Percentiles rank a stretch among this genome's conserved stretches.
These are phyloP conservation scores for Motacilla alba DNA, from an alignment of 2,113 vertebrate genomes.

Conservation along the genomic window DNA sequence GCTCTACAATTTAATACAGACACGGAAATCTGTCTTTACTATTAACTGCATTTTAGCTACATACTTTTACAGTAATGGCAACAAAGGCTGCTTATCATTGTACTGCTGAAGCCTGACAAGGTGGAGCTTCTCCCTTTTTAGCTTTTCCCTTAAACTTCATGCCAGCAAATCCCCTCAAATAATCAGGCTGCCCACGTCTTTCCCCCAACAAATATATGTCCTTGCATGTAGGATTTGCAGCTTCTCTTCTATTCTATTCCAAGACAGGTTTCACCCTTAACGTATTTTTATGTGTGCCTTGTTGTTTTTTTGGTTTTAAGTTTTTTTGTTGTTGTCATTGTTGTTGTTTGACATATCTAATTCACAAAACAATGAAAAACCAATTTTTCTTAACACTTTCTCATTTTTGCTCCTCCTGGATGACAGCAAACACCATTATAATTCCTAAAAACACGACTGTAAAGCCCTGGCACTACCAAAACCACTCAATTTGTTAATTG, in stretches of 20 bases:
- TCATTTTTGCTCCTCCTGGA: not conserved
- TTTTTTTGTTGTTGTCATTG: not conserved
- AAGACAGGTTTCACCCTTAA: not conserved
- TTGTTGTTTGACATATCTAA: not conserved
- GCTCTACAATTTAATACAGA: not conserved
- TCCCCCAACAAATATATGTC: not conserved
- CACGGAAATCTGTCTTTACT: not conserved
- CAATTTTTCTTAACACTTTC: not conserved
- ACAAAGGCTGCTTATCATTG: not conserved
- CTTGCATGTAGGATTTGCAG: fast-evolving
- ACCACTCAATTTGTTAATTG: not conserved
- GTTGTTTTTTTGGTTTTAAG: not conserved
- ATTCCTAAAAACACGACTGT: not conserved
- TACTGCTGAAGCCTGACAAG: not conserved
- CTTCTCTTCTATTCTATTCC: not conserved
- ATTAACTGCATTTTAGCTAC: not conserved
- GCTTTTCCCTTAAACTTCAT: not conserved
- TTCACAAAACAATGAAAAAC: not conserved
- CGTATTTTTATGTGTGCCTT: not conserved
- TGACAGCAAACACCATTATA: not conserved
- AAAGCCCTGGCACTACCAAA: not conserved
- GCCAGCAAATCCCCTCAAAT: not conserved
- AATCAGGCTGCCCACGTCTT: not conserved
- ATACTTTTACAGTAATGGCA: not conserved
- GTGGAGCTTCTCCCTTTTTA: not conserved